Evolutionary conservation across 2,113 vertebrate genomes (phyloP).

Genomic region (Machaerirhynchus nigripectus): DNA sequence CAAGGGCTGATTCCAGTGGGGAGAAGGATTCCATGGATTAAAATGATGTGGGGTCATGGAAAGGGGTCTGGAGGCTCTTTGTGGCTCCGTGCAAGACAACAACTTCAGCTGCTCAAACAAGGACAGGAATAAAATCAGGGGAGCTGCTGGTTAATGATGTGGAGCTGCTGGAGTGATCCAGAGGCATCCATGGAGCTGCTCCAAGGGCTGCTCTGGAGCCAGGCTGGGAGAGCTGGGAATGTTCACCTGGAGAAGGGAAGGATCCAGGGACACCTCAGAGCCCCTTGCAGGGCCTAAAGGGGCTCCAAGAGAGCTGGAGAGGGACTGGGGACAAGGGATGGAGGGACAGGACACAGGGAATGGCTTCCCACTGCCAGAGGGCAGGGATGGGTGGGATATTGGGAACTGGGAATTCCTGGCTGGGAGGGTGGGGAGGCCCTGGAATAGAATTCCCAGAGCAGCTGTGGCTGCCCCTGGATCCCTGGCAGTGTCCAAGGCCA

Average conservation of each 20-base stretch:
- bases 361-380: not conserved
- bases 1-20: not conserved
- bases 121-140: not conserved
- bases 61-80: not conserved
- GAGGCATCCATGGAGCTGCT: not conserved
- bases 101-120: not conserved
- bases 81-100: not conserved
- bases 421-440: not conserved
- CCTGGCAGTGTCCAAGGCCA: not conserved
- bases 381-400: not conserved
- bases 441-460: not conserved
- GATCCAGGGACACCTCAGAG: not conserved
- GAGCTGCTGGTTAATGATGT: not conserved
- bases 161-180: not conserved
- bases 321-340: not conserved
- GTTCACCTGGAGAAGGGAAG: not conserved
- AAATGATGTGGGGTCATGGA: not conserved
- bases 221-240: not conserved
- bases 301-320: not conserved
- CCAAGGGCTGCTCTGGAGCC: not conserved
- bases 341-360: not conserved
- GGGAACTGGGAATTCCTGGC: not conserved
- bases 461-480: not conserved
- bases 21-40: not conserved
- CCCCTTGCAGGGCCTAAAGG: not conserved